Evolutionary conservation across 2,797 vertebrate genomes (phyloP), one percentile per base, ranked within the genome.

Genomic region (Atherinosoma microstoma): DNA sequence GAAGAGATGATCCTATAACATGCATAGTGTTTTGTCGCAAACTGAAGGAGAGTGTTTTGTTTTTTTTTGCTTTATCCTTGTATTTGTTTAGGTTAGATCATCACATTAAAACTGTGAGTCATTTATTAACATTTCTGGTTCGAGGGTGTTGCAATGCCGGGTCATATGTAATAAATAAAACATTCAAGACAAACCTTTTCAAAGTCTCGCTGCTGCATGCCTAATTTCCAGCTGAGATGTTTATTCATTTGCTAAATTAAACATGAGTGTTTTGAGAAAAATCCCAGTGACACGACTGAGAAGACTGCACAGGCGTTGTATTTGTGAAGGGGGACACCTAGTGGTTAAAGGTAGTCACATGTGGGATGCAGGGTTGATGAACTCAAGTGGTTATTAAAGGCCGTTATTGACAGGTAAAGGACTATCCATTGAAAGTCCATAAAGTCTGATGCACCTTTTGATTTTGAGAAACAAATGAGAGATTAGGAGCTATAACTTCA

Each of bases 291-390:
- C 65, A 68, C 57, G 49, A n/a, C 35, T 34, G 16, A 36, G 20
- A 27, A 49, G 42, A 4, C 57, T 2, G 30, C 34, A 12, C 3
- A 4, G 51, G 49, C 53, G 38, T 89, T 93, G 80, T 60, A 78
- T 47, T 86, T 90, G 93, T 88, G 86, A 87, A 73, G 88, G 78
- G 89, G 87, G 93, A 89, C 93, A 90, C 86, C 93, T 89, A 87
- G 88, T 87, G 93, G 89, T 56, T 54, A 61, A 5, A 2, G 38
- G 35, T 66, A 60, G 30, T 49, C 12, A 69, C 3, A 10, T 4
- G 20, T n/a, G 3, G 24, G 10, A 20, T n/a, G 8, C n/a, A 22
- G 3, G 47, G 20, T 47, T 47, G 7, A 49, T 22, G n/a, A 9
- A 11, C 47, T 49, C 47, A 49, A n/a, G 18, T 20, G 45, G 45